phyloP scores from a whole-genome alignment of 1,140 invertebrate species.

The Calephelis virginiensis region DNA sequence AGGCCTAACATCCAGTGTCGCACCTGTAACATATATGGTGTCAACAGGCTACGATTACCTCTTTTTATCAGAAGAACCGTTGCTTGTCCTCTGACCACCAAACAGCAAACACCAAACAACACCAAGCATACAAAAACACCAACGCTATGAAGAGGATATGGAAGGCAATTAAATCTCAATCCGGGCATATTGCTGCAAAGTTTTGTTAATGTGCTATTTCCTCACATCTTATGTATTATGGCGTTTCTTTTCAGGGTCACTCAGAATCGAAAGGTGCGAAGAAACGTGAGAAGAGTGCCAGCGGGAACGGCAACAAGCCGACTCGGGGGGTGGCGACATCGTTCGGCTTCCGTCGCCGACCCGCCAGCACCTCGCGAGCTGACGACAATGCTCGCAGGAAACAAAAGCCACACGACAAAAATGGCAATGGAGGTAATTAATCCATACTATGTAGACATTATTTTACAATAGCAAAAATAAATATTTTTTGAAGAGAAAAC shows the following conservation, averaged over 20 bases:
- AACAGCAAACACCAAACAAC: too few species aligned
- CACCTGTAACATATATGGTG: too few species aligned
- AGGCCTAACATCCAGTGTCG: too few species aligned
- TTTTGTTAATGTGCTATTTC: not conserved
- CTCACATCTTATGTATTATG: not conserved
- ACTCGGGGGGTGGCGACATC: constrained; percentile 83
- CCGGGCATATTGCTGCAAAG: not conserved
- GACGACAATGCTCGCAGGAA: constrained; percentile 62
- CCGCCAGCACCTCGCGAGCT: constrained; percentile 78
- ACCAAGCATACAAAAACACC: too few species aligned
- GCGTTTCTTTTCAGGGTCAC: constrained; percentile 58
- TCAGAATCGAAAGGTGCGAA: constrained; percentile 79
- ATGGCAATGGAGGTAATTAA: constrained; percentile 72
- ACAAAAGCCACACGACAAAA: constrained; percentile 64
- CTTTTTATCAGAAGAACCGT: too few species aligned
- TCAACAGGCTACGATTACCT: too few species aligned
- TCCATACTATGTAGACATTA: too few species aligned
- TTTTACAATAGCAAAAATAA: too few species aligned
- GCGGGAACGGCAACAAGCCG: constrained; percentile 64
- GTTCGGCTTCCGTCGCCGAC: constrained; percentile 83
- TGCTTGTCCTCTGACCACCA: too few species aligned
- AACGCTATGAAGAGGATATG: too few species aligned
- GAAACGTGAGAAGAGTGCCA: constrained; percentile 76
- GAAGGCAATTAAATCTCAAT: too few species aligned
- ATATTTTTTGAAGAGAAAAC: too few species aligned